Evolutionary conservation across 2,113 vertebrate species (phyloP), one percentile per base, ranked within the genome.

Genomic region (Phrynosoma platyrhinos): DNA sequence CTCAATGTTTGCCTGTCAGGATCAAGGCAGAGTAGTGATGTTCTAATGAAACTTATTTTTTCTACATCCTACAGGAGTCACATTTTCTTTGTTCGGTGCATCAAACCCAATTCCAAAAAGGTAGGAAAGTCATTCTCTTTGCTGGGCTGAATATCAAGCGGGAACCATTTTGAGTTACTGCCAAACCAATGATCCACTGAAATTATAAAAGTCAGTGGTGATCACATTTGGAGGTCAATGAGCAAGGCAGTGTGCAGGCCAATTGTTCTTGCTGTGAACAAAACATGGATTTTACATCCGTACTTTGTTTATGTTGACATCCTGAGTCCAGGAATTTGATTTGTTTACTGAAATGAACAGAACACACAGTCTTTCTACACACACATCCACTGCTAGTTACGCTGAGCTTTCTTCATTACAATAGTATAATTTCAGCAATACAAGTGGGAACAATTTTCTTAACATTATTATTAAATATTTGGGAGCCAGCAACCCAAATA

Each of bases 81-180:
- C 72, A 90, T 97, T 42, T 97, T 95, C 58, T 98, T 98, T 83
- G 95, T 99, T 90, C 97, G 97, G 9, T 99, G 98, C 92, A 96
- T 99, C 94, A 96, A 95, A 82, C 98, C 98, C 86, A 98, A 98
- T 90, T 96, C 95, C 4, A 91, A 97, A 75, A 98, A 98, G 98
- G 98, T 99, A 97, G 94, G 91, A 23, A 55, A 86, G 55, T 42
- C 77, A 20, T 53, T 25, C 0, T 1, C 13, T 91, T 72, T 82
- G 81, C 10, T 4, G 2, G 36, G 18, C 10, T 10, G 20, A 55
- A 25, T 25, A 68, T 42, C 47, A 27, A 1, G 74, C 62, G n/a
- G 58, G 66, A 20, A 62, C 18, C 66, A 30, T 84, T 36, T 64
- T 83, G 36, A 36, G 58, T 23, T 58, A 36, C 32, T 25, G 32